Evolutionary conservation across 2,797 vertebrate species (phyloP).

Genomic region (Anolis apletophallus): DNA sequence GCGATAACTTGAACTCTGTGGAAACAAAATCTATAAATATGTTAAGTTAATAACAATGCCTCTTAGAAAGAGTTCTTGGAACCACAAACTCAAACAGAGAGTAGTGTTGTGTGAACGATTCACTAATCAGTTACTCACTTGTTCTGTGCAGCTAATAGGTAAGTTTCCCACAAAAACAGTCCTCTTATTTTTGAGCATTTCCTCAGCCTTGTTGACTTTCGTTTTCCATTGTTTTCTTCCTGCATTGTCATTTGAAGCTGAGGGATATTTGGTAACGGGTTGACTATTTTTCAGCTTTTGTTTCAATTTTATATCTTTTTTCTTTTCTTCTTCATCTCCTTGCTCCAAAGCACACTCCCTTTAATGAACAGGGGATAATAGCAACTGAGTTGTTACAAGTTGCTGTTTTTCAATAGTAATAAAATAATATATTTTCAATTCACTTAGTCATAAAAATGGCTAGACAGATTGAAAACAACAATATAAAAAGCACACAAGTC

Average conservation of each 20-base stretch:
- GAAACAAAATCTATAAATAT: not conserved
- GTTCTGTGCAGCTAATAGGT: slow-evolving; percentile 83
- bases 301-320: slow-evolving; percentile 58
- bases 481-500: not conserved
- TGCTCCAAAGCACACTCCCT: slow-evolving; percentile 84
- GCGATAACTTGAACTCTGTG: not conserved
- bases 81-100: not conserved
- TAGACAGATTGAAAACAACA: not conserved
- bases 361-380: slow-evolving; percentile 48
- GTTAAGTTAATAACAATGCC: not conserved
- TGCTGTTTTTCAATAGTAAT: not conserved
- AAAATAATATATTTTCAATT: not conserved
- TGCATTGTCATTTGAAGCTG: slow-evolving; percentile 23
- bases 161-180: slow-evolving; percentile 95
- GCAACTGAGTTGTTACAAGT: slow-evolving; percentile 9
- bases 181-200: slow-evolving; percentile 81
- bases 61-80: not conserved
- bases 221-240: slow-evolving; percentile 67
- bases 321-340: slow-evolving; percentile 83
- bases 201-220: slow-evolving; percentile 67
- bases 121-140: slow-evolving; percentile 76
- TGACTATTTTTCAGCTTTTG: slow-evolving; percentile 62
- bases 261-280: fast-evolving
- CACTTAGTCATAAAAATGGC: not conserved
- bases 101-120: not conserved